Evolutionary conservation across 2,797 vertebrate genomes (phyloP).

Genomic region (Trachurus trachurus): DNA sequence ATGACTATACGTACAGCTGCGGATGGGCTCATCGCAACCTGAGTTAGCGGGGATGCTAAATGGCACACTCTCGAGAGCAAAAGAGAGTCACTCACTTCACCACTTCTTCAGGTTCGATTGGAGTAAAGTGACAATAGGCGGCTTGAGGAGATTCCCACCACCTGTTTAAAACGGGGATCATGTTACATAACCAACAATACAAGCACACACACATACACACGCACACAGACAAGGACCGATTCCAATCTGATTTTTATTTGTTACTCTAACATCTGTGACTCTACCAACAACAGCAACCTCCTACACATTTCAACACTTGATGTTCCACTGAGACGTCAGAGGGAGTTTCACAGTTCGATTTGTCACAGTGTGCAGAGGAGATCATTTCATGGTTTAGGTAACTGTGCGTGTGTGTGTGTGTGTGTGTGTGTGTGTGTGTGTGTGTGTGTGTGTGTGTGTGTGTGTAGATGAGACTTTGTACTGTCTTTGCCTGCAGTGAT

Average conservation of each 20-base stretch:
- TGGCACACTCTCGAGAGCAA: not conserved
- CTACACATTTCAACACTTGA: conserved; percentile 35
- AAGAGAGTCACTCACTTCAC: not conserved
- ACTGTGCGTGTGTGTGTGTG: not conserved
- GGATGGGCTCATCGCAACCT: not conserved
- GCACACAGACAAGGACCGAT: conserved; percentile 1
- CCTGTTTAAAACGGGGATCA: not conserved
- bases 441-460: not conserved
- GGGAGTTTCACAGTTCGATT: conserved; percentile 47
- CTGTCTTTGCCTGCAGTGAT: not conserved
- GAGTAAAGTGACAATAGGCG: not conserved
- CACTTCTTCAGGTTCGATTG: not conserved
- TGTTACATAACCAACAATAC: not conserved
- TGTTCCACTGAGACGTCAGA: conserved; percentile 44
- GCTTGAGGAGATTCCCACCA: not conserved
- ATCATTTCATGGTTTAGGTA: conserved; percentile 39
- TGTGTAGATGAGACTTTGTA: not conserved
- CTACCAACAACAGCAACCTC: conserved; percentile 21
- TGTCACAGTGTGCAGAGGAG: conserved; percentile 36
- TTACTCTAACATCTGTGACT: conserved; percentile 50
- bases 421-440: not conserved
- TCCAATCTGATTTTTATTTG: conserved; percentile 14
- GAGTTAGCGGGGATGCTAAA: not conserved
- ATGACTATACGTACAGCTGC: not conserved
- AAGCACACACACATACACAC: conserved; percentile 3